A percentile compares a stretch with the other conserved stretches of the same genome.
Conservation (phyloP, 2,888 invertebrate genomes). For the Atrina japonica region DNA sequence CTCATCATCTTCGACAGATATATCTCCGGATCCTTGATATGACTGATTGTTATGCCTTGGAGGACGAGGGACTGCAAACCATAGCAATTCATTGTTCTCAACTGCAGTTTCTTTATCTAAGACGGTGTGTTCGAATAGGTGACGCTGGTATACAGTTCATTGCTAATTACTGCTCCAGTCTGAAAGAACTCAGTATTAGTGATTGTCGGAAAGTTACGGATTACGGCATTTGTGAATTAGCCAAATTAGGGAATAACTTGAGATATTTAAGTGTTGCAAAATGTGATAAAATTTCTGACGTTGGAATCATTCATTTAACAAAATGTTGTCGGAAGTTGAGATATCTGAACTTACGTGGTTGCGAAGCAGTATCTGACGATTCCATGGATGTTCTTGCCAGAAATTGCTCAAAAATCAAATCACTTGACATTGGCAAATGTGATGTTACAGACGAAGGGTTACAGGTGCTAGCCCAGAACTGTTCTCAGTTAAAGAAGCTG, state of each 20-base stretch:
- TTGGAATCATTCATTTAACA: slow-evolving; percentile 92
- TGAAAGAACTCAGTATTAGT: slow-evolving; percentile 91
- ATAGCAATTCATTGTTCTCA: slow-evolving; percentile 93
- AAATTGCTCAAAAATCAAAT: slow-evolving; percentile 91
- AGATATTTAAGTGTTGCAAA: slow-evolving; percentile 96
- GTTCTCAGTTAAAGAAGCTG: slow-evolving; percentile 92
- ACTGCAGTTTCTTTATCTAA: slow-evolving; percentile 91
- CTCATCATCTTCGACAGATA: slow-evolving; percentile 81
- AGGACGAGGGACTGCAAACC: slow-evolving; percentile 91
- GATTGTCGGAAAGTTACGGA: slow-evolving; percentile 94
- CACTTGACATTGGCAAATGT: slow-evolving; percentile 95
- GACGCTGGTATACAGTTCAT: slow-evolving; percentile 95
- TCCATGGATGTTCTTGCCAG: slow-evolving; percentile 92
- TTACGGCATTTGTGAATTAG: slow-evolving; percentile 93
- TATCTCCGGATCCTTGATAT: slow-evolving; percentile 93
- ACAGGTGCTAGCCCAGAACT: slow-evolving; percentile 88
- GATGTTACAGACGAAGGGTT: slow-evolving; percentile 95
- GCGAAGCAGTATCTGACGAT: slow-evolving; percentile 96
- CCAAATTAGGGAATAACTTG: slow-evolving; percentile 92
- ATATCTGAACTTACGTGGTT: slow-evolving; percentile 94
- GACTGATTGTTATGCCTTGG: slow-evolving; percentile 92
- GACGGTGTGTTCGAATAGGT: slow-evolving; percentile 93
- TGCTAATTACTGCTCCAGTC: slow-evolving; percentile 91
- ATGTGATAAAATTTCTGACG: slow-evolving; percentile 92
- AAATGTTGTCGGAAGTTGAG: slow-evolving; percentile 91